Evolutionary conservation across 2,797 vertebrate genomes (phyloP).

Genomic region (Pseudochirops corinnae): DNA sequence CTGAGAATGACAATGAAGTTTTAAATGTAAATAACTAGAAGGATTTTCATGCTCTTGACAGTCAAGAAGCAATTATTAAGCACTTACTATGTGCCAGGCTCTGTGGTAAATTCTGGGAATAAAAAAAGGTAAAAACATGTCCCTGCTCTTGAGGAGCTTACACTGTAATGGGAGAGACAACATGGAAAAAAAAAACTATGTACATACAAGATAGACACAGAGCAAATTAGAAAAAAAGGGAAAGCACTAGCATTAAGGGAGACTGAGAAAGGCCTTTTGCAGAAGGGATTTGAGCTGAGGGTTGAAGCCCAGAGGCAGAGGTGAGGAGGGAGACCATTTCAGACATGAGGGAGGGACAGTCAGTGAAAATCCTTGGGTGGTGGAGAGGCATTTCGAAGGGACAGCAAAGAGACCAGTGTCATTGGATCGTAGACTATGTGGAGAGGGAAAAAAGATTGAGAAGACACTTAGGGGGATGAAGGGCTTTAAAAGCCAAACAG

Average conservation of each 20-base stretch:
- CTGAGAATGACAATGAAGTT: not conserved
- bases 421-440: not conserved
- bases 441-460: not conserved
- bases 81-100: not conserved
- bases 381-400: not conserved
- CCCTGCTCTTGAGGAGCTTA: too few relatives aligned
- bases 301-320: not conserved
- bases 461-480: not conserved
- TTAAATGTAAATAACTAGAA: not conserved
- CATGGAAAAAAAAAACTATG: too few relatives aligned
- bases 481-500: not conserved
- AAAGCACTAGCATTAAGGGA: not conserved
- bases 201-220: too few relatives aligned
- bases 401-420: not conserved
- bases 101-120: not conserved
- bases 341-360: not conserved
- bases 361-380: not conserved
- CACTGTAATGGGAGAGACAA: not conserved
- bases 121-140: not conserved
- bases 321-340: not conserved
- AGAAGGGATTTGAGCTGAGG: not conserved
- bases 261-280: not conserved
- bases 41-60: not conserved
- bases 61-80: not conserved
- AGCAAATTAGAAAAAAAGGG: not conserved